These are phyloP conservation scores for Chaenogobius annularis DNA, from an alignment of 2,113 vertebrate species.

Conservation along the genomic window DNA sequence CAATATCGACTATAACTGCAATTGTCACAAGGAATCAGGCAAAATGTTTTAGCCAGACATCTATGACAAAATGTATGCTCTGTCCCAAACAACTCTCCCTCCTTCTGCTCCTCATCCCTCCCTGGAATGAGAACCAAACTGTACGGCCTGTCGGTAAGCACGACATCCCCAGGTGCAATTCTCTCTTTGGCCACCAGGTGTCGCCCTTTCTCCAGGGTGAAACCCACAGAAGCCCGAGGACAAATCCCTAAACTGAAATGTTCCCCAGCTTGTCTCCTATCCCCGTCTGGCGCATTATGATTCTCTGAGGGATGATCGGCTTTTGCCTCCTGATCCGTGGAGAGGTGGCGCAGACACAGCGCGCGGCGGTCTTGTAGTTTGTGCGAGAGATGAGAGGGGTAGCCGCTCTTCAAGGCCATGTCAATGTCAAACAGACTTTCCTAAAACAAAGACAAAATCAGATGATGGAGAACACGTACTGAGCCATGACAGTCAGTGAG, in stretches of 20 bases:
- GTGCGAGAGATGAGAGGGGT: constrained; percentile 81
- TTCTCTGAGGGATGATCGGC: constrained; percentile 22
- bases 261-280: not conserved
- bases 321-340: constrained; percentile 15
- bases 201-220: constrained; percentile 81
- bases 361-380: constrained; percentile 82
- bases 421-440: constrained; percentile 85
- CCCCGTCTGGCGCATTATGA: constrained; percentile 16
- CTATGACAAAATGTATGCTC: constrained; percentile 84
- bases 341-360: constrained; percentile 78
- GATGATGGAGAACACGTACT: constrained; percentile 1
- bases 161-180: constrained; percentile 81
- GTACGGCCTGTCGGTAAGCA: constrained; percentile 87
- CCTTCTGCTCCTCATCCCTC: constrained; percentile 29
- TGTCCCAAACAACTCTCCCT: constrained; percentile 44
- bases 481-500: not conserved
- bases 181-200: constrained; percentile 79
- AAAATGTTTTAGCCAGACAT: constrained; percentile 79
- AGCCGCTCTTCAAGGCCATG: constrained; percentile 78
- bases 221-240: constrained; percentile 70
- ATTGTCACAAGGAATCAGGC: constrained; percentile 78
- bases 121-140: constrained; percentile 85
- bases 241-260: constrained; percentile 54
- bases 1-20: constrained; percentile 91
- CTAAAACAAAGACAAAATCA: constrained; percentile 64